These are phyloP conservation scores for Ectobius pallidus DNA, from an alignment of 2,888 invertebrate genomes.

Conservation along the genomic window DNA sequence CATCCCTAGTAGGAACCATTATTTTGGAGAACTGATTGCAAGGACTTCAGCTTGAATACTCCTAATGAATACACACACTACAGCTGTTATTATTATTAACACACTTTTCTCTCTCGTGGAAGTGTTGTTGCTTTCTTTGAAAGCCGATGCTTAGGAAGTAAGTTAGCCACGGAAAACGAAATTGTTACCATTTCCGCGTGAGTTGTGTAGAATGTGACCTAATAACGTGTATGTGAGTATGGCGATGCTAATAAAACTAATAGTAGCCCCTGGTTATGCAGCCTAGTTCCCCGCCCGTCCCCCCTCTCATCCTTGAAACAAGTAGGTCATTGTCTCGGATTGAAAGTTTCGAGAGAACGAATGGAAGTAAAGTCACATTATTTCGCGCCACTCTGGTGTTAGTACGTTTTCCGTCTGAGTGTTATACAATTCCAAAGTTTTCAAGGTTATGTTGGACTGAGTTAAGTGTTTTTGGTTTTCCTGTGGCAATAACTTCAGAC, in stretches of 20 bases:
- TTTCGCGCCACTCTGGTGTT: neutral
- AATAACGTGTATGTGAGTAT: neutral
- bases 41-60: too few relatives aligned
- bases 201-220: constrained; percentile 7
- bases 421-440: too few relatives aligned
- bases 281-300: constrained; percentile 19
- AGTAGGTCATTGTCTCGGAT: constrained; percentile 43
- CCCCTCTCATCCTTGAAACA: constrained; percentile 29
- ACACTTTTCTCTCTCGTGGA: neutral
- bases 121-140: constrained; percentile 16
- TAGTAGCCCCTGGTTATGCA: constrained; percentile 3
- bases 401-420: neutral
- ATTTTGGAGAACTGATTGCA: too few relatives aligned
- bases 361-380: neutral
- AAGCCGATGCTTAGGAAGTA: too few relatives aligned
- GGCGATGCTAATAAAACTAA: neutral
- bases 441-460: too few relatives aligned
- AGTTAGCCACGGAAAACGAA: constrained; percentile 4
- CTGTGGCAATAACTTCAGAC: too few relatives aligned
- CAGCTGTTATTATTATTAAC: too few relatives aligned
- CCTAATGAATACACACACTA: too few relatives aligned
- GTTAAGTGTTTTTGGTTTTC: too few relatives aligned
- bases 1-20: too few relatives aligned
- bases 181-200: constrained; percentile 12
- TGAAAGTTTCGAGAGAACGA: constrained; percentile 35